phyloP scores from a whole-genome alignment of 2,113 vertebrate species.

The Istiophorus platypterus region DNA sequence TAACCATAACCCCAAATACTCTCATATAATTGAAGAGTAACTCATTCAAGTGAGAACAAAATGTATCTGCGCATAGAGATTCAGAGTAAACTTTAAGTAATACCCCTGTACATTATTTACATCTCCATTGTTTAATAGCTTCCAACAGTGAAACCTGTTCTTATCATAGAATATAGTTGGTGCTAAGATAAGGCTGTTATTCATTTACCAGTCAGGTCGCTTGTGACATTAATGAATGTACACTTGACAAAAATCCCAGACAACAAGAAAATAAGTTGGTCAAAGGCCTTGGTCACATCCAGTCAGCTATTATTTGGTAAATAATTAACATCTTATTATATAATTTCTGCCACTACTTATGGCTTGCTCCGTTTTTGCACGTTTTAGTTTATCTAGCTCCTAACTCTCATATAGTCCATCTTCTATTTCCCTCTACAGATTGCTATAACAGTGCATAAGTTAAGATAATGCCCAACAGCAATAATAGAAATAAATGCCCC shows the following conservation, averaged over 20 bases:
- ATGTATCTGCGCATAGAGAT: too few species aligned
- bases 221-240: not conserved
- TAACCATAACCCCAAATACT: not conserved
- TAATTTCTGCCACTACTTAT: not conserved
- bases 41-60: too few species aligned
- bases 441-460: too few species aligned
- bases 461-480: not conserved
- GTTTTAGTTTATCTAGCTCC: not conserved
- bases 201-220: constrained; percentile 24
- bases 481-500: not conserved
- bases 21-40: too few species aligned
- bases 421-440: not conserved
- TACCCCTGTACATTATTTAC: not conserved
- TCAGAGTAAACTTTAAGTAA: too few species aligned
- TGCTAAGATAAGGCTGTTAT: constrained; percentile 1
- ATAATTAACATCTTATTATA: constrained; percentile 53
- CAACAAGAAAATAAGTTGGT: not conserved
- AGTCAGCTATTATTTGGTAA: constrained; percentile 1
- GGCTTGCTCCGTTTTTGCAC: not conserved
- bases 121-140: too few species aligned
- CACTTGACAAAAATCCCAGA: not conserved
- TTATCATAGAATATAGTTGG: not conserved
- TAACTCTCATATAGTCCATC: not conserved
- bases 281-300: constrained; percentile 12
- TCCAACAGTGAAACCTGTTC: not conserved